Conservation (phyloP, 2,888 invertebrate species). For the Cephus pulcher region DNA sequence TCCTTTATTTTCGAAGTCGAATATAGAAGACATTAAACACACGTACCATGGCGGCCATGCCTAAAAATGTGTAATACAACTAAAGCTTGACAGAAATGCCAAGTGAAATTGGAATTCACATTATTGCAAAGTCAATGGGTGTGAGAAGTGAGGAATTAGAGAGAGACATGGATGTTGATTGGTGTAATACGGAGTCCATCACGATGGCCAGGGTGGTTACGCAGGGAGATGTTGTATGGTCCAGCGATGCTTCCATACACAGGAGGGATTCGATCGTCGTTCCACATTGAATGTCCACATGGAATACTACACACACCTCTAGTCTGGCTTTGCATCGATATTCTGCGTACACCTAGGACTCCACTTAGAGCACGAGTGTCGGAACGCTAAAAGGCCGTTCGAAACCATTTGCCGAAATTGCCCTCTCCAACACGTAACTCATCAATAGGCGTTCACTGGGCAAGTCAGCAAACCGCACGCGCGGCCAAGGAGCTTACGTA, state of each 20-base stretch:
- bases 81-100: background rate
- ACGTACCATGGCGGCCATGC: background rate
- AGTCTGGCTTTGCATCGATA: background rate
- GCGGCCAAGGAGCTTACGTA: background rate
- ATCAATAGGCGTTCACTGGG: conserved; percentile 21
- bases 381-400: conserved; percentile 5
- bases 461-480: background rate
- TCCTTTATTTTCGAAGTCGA: background rate
- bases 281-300: background rate
- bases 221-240: background rate
- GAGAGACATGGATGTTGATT: background rate
- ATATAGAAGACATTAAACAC: background rate
- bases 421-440: conserved; percentile 27
- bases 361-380: background rate
- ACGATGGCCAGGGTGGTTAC: background rate
- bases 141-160: background rate
- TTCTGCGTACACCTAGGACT: background rate
- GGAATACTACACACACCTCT: background rate
- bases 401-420: conserved; percentile 39
- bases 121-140: background rate
- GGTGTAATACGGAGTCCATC: background rate
- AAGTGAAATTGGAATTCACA: background rate
- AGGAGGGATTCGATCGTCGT: background rate
- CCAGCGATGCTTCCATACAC: background rate
- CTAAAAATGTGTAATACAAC: background rate